Percentiles rank a stretch among this genome's conserved stretches.
These are phyloP conservation scores for Dasyurus viverrinus DNA, from an alignment of 2,113 vertebrate genomes.

Conservation along the genomic window DNA sequence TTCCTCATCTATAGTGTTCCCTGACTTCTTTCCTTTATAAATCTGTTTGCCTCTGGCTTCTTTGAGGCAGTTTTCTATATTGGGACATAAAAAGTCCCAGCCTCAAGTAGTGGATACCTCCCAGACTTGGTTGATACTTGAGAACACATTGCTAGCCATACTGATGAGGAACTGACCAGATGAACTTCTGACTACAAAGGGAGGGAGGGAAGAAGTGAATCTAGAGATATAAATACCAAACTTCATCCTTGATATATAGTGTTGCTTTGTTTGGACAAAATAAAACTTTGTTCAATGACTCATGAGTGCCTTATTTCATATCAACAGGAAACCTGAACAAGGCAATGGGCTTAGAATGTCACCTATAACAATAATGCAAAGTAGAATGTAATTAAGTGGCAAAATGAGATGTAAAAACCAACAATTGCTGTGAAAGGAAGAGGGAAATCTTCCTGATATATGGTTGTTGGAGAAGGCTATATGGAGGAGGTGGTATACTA, in stretches of 20 bases:
- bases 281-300: not conserved
- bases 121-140: not conserved
- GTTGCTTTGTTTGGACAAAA: not conserved
- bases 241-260: not conserved
- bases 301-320: not conserved
- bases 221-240: not conserved
- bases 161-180: not conserved
- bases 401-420: not conserved
- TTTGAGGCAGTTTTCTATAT: not conserved
- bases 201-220: not conserved
- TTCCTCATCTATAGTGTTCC: not conserved
- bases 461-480: not conserved
- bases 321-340: not conserved
- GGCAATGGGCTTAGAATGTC: not conserved
- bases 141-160: not conserved
- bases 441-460: not conserved
- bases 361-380: not conserved
- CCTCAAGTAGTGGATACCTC: not conserved
- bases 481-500: not conserved
- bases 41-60: not conserved
- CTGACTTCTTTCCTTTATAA: not conserved
- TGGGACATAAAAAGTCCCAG: not conserved
- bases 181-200: not conserved
- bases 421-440: not conserved
- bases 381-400: not conserved